Percentiles rank a stretch among this genome's conserved stretches.
Conservation (phyloP, 2,888 invertebrate genomes). For the Melanophora roralis region DNA sequence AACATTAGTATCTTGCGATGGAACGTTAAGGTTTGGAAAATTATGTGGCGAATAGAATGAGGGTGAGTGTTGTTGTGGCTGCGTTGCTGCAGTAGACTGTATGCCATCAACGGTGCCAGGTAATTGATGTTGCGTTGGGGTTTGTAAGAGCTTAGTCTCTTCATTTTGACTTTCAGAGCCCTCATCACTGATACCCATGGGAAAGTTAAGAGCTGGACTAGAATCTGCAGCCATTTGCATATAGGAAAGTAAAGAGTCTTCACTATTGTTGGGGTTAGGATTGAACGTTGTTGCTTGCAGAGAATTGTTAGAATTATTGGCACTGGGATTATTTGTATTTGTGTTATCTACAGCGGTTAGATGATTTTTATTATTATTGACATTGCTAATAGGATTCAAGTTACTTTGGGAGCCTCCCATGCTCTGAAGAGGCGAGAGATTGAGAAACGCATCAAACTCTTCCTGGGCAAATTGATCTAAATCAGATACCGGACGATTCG, state of each 20-base stretch:
- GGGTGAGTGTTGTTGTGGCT: slow-evolving; percentile 61
- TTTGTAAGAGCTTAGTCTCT: slow-evolving; percentile 67
- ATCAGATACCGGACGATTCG: slow-evolving; percentile 64
- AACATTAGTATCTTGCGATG: slow-evolving; percentile 42
- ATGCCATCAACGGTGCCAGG: slow-evolving; percentile 35
- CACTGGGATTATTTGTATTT: slow-evolving; percentile 40
- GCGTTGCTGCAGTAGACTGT: slow-evolving; percentile 49
- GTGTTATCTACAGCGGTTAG: slow-evolving; percentile 48
- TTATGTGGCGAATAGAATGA: slow-evolving; percentile 67
- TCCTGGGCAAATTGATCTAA: slow-evolving; percentile 71
- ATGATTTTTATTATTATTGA: slow-evolving; percentile 20
- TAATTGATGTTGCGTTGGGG: slow-evolving; percentile 19
- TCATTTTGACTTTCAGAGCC: slow-evolving; percentile 70
- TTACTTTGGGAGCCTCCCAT: slow-evolving; percentile 63
- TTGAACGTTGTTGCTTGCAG: slow-evolving; percentile 24
- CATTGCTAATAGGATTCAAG: slow-evolving; percentile 59
- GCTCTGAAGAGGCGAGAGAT: slow-evolving; percentile 71
- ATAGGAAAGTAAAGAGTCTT: slow-evolving; percentile 74
- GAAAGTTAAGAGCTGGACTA: slow-evolving; percentile 71
- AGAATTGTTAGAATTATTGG: slow-evolving; percentile 25
- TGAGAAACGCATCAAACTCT: slow-evolving; percentile 74
- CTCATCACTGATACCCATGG: slow-evolving; percentile 73
- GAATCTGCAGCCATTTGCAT: slow-evolving; percentile 75
- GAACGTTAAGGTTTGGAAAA: slow-evolving; percentile 65
- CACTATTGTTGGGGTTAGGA: slow-evolving; percentile 65